Base-by-base conservation (phyloP, 1,140 invertebrate species). In the Gryon sp. region DNA sequence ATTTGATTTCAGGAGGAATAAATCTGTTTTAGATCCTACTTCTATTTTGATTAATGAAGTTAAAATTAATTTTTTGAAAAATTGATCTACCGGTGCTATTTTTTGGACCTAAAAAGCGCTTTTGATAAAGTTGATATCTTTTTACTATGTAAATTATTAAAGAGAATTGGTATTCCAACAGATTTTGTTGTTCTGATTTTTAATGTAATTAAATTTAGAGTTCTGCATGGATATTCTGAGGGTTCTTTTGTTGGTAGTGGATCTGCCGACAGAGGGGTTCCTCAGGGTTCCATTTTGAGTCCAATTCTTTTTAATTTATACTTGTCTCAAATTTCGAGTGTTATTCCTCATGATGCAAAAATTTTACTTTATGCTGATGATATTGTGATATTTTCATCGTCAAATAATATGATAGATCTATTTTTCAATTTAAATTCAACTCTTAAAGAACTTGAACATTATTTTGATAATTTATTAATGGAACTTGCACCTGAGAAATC, bases 51-150 rank as follows among this genome's bases (percentile, higher is more conserved):
- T 34, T 1, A 52, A 20, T 2, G 3, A 14, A 22, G 8, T n/a
- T 20, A 24, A 24, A 4, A 24, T 24, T 4, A 24, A 12, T 9
- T 2, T 6, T 2, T 2, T 7, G n/a, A 36, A 20, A 34, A 36
- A 36, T 24, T 4, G 7, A 36, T 2, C 16, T 11, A 52, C 48
- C 5, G 48, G 48, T 20, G 48, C 12, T 12, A 12, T 52, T 4
- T 52, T 12, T 14, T 52, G 5, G 48, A 52, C 36, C 28, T 52
- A 4, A 34, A 52, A 14, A 30, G 48, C 0, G 48, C 48, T 2
- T 57, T 40, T 12, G 52, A 57, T 48, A 75, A 75, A 12, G 26
- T 65, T 0, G 50, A 60, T 5, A 22, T 22, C 3, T 18, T 41
- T 8, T 16, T 63, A 9, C 20, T 75, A 0, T 28, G 55, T 8